These are phyloP conservation scores for Lasiommata megera DNA, from an alignment of 2,888 invertebrate species.

Conservation along the genomic window DNA sequence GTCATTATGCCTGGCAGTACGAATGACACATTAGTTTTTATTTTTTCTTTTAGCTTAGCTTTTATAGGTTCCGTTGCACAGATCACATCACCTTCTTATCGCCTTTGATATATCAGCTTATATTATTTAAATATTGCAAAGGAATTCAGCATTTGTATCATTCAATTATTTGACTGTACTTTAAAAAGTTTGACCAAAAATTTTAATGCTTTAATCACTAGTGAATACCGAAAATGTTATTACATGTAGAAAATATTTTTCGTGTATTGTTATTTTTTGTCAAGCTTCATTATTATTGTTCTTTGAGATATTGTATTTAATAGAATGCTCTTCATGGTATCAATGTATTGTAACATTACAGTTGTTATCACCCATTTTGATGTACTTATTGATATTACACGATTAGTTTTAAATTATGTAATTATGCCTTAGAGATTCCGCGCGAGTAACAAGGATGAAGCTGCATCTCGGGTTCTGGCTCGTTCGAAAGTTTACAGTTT, in stretches of 20 bases:
- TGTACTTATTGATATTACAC: constrained; percentile 2
- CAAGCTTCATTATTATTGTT: constrained; percentile 5
- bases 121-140: constrained; percentile 50
- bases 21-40: constrained; percentile 76
- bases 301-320: constrained; percentile 5
- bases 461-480: too few species aligned
- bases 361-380: constrained; percentile 2
- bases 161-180: constrained; percentile 11
- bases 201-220: not conserved
- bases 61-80: constrained; percentile 65
- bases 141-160: constrained; percentile 77
- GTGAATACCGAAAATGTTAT: not conserved
- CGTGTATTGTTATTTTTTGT: constrained; percentile 3
- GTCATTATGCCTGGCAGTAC: constrained; percentile 80
- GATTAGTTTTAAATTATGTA: constrained; percentile 1
- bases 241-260: not conserved
- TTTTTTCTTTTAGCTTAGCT: constrained; percentile 71
- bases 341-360: not conserved
- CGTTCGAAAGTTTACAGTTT: too few species aligned
- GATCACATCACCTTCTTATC: constrained; percentile 45
- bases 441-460: too few species aligned
- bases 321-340: not conserved
- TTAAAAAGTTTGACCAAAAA: constrained; percentile 35
- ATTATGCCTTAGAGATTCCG: too few species aligned
- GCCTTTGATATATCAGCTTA: constrained; percentile 44